Evolutionary conservation across 2,888 invertebrate species (phyloP), one percentile per base, ranked within the genome.

Genomic region (Rutpela maculata): DNA sequence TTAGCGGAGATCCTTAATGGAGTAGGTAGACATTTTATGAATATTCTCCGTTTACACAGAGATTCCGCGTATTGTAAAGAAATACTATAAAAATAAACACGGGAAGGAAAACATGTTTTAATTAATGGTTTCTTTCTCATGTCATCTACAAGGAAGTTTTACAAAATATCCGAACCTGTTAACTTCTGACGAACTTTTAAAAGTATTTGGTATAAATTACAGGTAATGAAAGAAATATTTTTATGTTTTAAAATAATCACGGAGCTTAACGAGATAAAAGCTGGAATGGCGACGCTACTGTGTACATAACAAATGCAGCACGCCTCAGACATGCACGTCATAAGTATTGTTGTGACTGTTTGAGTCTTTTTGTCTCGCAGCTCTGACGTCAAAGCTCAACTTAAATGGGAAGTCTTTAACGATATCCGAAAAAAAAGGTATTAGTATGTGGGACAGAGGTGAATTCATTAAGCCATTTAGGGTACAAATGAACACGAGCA

Each of bases 241-340:
- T 15, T 6, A 26, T 26, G n/a, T 50, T 50, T n/a, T 50, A 50
- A 50, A 50, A 17, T 50, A 50, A 50, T 50, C 50, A 50, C 12
- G 6, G n/a, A 7, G 50, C 15, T 50, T n/a, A 50, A 4, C n/a
- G 50, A 1, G 15, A 50, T 50, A 50, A 35, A 35, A 35, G 50
- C 4, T 43, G 12, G 12, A 50, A 50, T 50, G 50, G 4, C n/a
- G n/a, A 35, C 31, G 63, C 35, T 18, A 38, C 63, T 63, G 63
- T 0, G 9, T 5, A 6, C 63, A 63, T 66, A 26, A 22, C n/a
- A 17, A 67, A 26, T 26, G 67, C 43, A 15, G 50, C 66, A 50
- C 3, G 31, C 31, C 71, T n/a, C 62, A 60, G 71, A 71, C 50
- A 38, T 55, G 71, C 63, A 72, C 72, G 72, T 72, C 72, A 72